phyloP scores from a whole-genome alignment of 2,888 invertebrate genomes.

The Glaucopsyche alexis region DNA sequence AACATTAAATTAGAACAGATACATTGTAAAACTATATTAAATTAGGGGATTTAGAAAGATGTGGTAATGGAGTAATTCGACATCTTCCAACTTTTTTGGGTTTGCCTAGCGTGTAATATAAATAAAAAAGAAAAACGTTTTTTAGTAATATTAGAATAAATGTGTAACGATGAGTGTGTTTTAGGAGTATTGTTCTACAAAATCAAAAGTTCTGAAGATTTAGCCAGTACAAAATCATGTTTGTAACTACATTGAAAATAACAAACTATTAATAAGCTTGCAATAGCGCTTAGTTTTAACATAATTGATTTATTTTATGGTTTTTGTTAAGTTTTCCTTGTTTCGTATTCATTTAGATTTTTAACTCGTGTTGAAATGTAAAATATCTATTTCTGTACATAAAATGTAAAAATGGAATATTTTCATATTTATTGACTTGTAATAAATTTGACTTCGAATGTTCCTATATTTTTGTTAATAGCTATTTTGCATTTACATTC shows the following conservation, averaged over 20 bases:
- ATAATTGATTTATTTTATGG: not conserved
- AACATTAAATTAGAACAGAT: no score
- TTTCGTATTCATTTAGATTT: not conserved
- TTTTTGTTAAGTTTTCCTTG: not conserved
- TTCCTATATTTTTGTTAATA: constrained; percentile 2
- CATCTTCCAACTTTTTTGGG: not conserved
- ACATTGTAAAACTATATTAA: no score
- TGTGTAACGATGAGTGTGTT: not conserved
- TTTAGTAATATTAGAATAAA: not conserved
- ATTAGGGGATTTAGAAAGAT: no score
- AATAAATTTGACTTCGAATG: not conserved
- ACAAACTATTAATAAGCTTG: not conserved
- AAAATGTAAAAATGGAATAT: not conserved
- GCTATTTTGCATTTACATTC: constrained; percentile 13
- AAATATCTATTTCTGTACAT: constrained; percentile 5
- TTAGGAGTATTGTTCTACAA: not conserved
- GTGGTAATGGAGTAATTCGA: not conserved
- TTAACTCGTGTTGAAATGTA: not conserved
- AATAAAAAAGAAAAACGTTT: not conserved
- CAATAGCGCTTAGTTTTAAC: not conserved
- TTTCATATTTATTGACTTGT: not conserved
- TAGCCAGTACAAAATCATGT: not conserved
- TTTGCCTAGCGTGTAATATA: not conserved
- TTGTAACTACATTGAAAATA: not conserved
- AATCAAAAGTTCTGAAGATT: not conserved